Percentiles rank a stretch among this genome's conserved stretches.
Conservation (phyloP, 2,888 invertebrate genomes). For the Epiperipatus broadwayi region DNA sequence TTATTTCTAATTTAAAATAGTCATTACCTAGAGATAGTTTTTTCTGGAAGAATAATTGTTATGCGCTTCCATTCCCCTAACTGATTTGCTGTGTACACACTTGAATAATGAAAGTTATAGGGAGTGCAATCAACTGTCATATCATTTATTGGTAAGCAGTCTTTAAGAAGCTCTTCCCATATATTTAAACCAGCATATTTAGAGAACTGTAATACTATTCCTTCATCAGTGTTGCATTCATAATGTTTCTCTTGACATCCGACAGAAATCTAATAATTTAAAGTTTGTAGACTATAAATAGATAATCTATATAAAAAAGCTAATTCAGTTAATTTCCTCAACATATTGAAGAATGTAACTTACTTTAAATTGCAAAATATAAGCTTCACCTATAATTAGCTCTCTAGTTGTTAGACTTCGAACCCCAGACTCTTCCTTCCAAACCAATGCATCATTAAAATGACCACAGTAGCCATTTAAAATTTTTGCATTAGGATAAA, state of each 20-base stretch:
- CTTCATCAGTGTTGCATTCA: no score
- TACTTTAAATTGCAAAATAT: slow-evolving; percentile 31
- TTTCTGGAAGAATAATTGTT: slow-evolving; percentile 25
- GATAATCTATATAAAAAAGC: no score
- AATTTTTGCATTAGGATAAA: slow-evolving; percentile 21
- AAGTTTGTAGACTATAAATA: no score
- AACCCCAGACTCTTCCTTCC: slow-evolving; percentile 21
- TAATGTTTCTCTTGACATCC: no score
- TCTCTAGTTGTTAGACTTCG: slow-evolving; percentile 27
- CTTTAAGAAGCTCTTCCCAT: slow-evolving; percentile 26
- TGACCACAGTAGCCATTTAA: slow-evolving; percentile 18
- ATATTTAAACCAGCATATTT: slow-evolving; percentile 16
- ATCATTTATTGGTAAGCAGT: slow-evolving; percentile 25
- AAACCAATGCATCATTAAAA: slow-evolving; percentile 21
- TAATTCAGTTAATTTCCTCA: no score
- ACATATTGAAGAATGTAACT: no score
- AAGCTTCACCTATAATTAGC: slow-evolving; percentile 27
- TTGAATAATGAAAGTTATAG: slow-evolving; percentile 24
- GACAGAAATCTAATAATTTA: no score
- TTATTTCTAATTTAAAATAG: neutral
- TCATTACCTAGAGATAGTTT: slow-evolving; percentile 26
- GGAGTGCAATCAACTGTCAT: slow-evolving; percentile 26
- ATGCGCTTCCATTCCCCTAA: slow-evolving; percentile 26
- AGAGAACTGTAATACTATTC: no score
- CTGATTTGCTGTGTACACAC: slow-evolving; percentile 23